phyloP scores from a whole-genome alignment of 1,140 invertebrate species.

The Propsilocerus akamusi region DNA sequence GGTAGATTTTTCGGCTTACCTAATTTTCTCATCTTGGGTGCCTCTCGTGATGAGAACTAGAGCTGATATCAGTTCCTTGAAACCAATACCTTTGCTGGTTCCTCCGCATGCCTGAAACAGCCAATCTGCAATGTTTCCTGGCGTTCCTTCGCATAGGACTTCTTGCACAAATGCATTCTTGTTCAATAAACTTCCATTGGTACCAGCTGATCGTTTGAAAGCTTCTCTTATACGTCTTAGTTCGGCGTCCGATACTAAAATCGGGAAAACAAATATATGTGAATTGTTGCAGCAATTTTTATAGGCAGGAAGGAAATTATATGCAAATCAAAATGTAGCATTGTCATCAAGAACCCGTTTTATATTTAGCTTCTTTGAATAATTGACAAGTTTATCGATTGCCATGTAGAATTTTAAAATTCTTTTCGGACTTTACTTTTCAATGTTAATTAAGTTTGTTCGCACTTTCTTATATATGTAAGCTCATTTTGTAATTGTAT shows the following conservation, averaged over 20 bases:
- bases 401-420: background rate
- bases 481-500: background rate
- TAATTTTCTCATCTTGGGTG: conserved; percentile 65
- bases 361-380: no score
- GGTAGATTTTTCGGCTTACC: no score
- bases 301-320: conserved; percentile 6
- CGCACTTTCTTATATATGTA: background rate
- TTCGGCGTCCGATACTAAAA: conserved; percentile 61
- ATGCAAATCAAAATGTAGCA: background rate
- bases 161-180: conserved; percentile 57
- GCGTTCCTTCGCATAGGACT: conserved; percentile 68
- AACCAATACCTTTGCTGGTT: conserved; percentile 54
- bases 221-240: conserved; percentile 63
- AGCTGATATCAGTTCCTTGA: conserved; percentile 65
- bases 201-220: conserved; percentile 58
- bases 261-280: conserved; percentile 11
- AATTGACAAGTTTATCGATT: background rate
- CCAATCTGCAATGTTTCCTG: conserved; percentile 53
- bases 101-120: conserved; percentile 68
- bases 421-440: background rate
- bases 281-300: background rate
- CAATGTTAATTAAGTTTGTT: background rate
- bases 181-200: conserved; percentile 45
- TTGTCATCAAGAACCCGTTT: background rate
- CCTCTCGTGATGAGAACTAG: conserved; percentile 69